Evolutionary conservation across 2,113 vertebrate species (phyloP), one percentile per base, ranked within the genome.

Genomic region (Sminthopsis crassicaudata): DNA sequence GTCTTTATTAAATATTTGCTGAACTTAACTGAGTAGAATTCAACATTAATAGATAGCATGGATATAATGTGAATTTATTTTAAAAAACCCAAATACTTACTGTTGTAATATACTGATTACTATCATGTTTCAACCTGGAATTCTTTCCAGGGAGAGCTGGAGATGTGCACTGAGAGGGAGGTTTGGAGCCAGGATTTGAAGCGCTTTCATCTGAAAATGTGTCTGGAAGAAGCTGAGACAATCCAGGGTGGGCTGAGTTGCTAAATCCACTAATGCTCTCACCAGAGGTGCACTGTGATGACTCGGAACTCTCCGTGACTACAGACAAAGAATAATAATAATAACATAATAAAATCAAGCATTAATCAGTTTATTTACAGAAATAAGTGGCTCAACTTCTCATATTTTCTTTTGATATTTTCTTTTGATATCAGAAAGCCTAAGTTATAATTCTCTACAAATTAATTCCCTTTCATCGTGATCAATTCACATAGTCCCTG

Each of bases 261-360:
- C 97, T 98, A 95, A 98, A 97, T 6, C 97, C 98, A 4, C 98
- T 97, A 16, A 98, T 94, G 22, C 98, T 98, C 92, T 99, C 98
- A 19, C 97, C 98, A 93, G 98, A 99, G 42, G 98, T 98, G 84
- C 98, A 98, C 97, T 98, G 98, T 89, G 99, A 99, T 16, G 98
- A 99, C 96, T 99, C 98, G 1, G 98, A 98, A 94, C 98, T 98
- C 94, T 98, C 98, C 30, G 98, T 98, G 25, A 98, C 98, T 99
- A 95, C 10, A 52, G 57, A 90, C 30, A 46, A 1, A 36, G 53
- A 90, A 22, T n/a, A 84, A 84, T 84, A 42, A 76, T 76, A 76
- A 84, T 84, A 84, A 23, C 8, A 19, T 7, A 84, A 19, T 88
- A 51, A 46, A 93, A 42, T 60, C 57, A 30, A 90, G 67, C 51